A percentile compares a stretch with the other conserved stretches of the same genome.
Evolutionary conservation across 2,888 invertebrate genomes (phyloP).

Genomic region (Cataglyphis rosenhaueri): DNA sequence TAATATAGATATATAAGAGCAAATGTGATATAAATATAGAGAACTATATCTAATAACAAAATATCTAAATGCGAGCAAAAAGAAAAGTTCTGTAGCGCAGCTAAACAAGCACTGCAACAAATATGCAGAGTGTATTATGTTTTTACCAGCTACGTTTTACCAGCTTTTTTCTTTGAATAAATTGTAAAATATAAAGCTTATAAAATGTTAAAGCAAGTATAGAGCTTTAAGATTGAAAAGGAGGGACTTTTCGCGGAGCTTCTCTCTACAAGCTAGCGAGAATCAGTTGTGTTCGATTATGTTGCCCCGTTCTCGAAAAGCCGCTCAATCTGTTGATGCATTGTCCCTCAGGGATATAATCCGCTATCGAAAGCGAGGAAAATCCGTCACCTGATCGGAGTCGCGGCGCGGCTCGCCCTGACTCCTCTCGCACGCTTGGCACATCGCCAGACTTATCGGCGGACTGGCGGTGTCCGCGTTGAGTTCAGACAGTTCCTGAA

Average conservation of each 20-base stretch:
- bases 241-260: neutral
- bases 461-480: conserved; percentile 57
- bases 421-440: conserved; percentile 55
- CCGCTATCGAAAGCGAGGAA: conserved; percentile 27
- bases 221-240: neutral
- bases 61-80: neutral
- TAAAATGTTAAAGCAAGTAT: neutral
- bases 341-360: neutral
- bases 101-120: neutral
- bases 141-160: neutral
- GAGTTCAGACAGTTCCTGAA: conserved; percentile 75
- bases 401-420: conserved; percentile 61
- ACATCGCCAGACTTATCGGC: conserved; percentile 56
- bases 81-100: neutral
- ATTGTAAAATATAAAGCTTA: neutral
- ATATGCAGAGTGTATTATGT: neutral
- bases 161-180: neutral
- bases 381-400: conserved; percentile 64
- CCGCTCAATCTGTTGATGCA: neutral
- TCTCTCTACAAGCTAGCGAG: neutral
- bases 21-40: neutral
- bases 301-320: neutral
- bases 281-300: neutral
- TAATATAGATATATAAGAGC: neutral
- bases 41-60: neutral